Percentiles rank a stretch among this genome's conserved stretches.
phyloP scores from a whole-genome alignment of 2,888 invertebrate genomes.

The Netelia fuscicornis region DNA sequence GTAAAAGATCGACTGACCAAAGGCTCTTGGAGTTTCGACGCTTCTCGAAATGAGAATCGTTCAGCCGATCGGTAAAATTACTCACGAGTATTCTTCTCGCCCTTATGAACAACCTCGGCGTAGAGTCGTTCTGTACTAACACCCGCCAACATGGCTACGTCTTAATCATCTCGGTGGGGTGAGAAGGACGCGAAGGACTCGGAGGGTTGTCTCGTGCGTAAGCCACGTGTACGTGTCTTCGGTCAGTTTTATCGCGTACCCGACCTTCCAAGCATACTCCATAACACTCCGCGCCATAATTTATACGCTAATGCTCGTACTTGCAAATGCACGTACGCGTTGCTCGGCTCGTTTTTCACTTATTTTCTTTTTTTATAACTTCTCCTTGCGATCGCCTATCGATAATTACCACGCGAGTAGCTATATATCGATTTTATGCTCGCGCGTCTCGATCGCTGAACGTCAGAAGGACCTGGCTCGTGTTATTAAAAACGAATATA shows the following conservation, averaged over 20 bases:
- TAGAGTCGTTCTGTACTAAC: too few species aligned
- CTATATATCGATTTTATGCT: conserved; percentile 44
- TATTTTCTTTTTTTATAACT: conserved; percentile 56
- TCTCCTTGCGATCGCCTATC: conserved; percentile 63
- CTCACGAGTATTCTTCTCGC: too few species aligned
- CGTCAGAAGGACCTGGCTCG: conserved; percentile 8
- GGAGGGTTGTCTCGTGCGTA: not conserved
- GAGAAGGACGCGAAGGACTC: not conserved
- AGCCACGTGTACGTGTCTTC: conserved; percentile 36
- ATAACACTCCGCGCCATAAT: conserved; percentile 19
- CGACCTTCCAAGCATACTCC: conserved; percentile 51
- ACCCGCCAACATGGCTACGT: conserved; percentile 5
- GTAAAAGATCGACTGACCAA: too few species aligned
- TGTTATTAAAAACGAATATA: conserved; percentile 13
- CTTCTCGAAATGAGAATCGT: too few species aligned
- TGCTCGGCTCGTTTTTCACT: not conserved
- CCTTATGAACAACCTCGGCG: too few species aligned
- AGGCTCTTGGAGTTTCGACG: too few species aligned
- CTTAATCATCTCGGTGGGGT: conserved; percentile 48
- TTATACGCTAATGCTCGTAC: conserved; percentile 7
- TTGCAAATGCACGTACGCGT: not conserved
- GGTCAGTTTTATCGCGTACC: conserved; percentile 12
- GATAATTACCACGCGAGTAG: conserved; percentile 66
- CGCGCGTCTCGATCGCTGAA: conserved; percentile 14
- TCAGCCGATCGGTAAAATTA: too few species aligned